phyloP scores from a whole-genome alignment of 2,113 vertebrate species.

The Clarias batrachus region DNA sequence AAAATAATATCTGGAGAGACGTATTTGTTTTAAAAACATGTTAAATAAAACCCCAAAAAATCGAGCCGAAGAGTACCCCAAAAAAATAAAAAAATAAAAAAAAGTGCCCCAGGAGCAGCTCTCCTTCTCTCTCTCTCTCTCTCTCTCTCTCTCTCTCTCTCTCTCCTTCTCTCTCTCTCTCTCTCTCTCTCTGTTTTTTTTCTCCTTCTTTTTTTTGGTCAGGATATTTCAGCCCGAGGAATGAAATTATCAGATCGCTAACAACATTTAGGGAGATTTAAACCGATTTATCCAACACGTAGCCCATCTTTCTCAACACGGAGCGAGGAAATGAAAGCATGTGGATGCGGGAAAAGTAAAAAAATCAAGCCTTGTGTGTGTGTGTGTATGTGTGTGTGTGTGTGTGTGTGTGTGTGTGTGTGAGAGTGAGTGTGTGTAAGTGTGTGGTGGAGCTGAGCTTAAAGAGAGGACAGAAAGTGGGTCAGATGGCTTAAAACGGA shows the following conservation, averaged over 20 bases:
- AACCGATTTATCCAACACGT: constrained; percentile 14
- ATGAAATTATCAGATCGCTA: constrained; percentile 14
- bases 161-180: constrained; percentile 9
- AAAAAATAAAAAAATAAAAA: not conserved
- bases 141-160: constrained; percentile 16
- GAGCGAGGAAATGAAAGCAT: not conserved
- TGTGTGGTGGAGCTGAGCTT: not conserved
- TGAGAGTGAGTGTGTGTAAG: not conserved
- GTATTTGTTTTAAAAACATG: not conserved
- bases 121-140: constrained; percentile 5
- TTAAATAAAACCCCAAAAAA: not conserved
- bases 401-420: not conserved
- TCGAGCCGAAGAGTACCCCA: not conserved
- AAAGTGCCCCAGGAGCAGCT: constrained; percentile 3
- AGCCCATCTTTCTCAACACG: constrained; percentile 7
- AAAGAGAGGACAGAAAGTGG: constrained; percentile 33
- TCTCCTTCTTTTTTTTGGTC: not conserved
- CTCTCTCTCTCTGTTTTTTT: not conserved
- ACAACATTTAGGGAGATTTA: constrained; percentile 22
- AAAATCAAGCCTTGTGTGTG: not conserved
- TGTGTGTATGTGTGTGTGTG: not conserved
- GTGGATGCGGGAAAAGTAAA: constrained; percentile 11
- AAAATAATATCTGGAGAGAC: too few relatives aligned
- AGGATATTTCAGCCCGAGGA: constrained; percentile 14
- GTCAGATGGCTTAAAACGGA: constrained; percentile 34